A percentile compares a stretch with the other conserved stretches of the same genome.
Evolutionary conservation across 2,113 vertebrate species (phyloP).

Genomic region (Uria lomvia): DNA sequence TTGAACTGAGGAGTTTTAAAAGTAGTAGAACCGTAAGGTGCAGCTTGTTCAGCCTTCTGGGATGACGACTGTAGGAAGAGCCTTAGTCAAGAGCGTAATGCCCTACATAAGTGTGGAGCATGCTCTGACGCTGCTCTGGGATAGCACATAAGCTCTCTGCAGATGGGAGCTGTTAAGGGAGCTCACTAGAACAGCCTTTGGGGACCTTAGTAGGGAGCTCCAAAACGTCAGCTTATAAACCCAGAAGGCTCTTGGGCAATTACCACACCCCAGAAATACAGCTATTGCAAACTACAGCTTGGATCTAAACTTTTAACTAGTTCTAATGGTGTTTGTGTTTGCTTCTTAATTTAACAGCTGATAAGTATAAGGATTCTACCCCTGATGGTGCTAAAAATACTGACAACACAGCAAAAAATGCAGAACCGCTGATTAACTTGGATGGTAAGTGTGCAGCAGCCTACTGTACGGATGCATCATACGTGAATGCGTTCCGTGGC

Average conservation of each 20-base stretch:
- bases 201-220: background rate
- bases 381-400: conserved; percentile 77
- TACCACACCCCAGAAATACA: background rate
- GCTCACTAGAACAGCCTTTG: background rate
- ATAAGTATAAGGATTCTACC: conserved; percentile 89
- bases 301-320: background rate
- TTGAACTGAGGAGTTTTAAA: background rate
- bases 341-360: conserved; percentile 76
- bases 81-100: background rate
- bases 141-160: background rate
- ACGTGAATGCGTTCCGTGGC: background rate
- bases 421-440: conserved; percentile 88
- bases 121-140: background rate
- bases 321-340: background rate
- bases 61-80: background rate
- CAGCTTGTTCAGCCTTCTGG: background rate
- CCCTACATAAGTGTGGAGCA: fast-evolving
- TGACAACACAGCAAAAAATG: conserved; percentile 77
- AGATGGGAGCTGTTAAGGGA: background rate
- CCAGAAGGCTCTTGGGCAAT: background rate
- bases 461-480: fast-evolving
- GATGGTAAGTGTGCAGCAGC: conserved; percentile 79
- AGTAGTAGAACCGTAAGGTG: background rate
- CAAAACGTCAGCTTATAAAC: fast-evolving
- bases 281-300: background rate